phyloP scores from a whole-genome alignment of 2,797 vertebrate species.

The Muscicapa striata region DNA sequence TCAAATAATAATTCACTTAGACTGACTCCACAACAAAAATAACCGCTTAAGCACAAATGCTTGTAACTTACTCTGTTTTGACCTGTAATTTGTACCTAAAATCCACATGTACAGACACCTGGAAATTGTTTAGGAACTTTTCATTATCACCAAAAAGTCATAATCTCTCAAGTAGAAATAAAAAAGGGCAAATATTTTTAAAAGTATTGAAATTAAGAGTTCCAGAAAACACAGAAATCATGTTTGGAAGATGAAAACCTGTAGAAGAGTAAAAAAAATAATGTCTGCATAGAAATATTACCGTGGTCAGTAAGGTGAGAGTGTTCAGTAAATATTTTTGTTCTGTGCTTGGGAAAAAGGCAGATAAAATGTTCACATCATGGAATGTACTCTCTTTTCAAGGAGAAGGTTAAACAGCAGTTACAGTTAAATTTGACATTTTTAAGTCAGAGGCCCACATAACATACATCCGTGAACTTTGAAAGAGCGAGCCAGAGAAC shows the following conservation, averaged over 20 bases:
- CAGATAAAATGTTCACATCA: neutral
- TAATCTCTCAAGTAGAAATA: neutral
- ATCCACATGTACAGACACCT: neutral
- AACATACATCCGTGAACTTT: neutral
- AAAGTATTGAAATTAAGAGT: neutral
- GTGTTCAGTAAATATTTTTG: constrained; percentile 31
- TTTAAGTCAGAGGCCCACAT: neutral
- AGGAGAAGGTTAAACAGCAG: neutral
- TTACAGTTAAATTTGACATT: neutral
- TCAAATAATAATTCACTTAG: constrained; percentile 9
- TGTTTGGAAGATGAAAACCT: neutral
- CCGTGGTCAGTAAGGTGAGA: neutral
- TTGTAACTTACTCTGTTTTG: neutral
- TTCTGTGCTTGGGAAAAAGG: constrained; percentile 27
- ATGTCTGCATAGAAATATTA: neutral
- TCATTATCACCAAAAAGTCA: neutral
- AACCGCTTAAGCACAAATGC: neutral
- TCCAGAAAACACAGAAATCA: neutral
- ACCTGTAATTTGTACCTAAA: neutral
- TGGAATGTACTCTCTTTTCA: neutral
- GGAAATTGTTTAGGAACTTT: neutral
- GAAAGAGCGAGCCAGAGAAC: neutral
- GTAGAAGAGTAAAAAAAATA: neutral
- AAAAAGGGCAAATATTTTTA: neutral
- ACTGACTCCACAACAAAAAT: constrained; percentile 6